These are phyloP conservation scores for Galagoides demidoff DNA, from an alignment of 2,797 vertebrate species.

Conservation along the genomic window DNA sequence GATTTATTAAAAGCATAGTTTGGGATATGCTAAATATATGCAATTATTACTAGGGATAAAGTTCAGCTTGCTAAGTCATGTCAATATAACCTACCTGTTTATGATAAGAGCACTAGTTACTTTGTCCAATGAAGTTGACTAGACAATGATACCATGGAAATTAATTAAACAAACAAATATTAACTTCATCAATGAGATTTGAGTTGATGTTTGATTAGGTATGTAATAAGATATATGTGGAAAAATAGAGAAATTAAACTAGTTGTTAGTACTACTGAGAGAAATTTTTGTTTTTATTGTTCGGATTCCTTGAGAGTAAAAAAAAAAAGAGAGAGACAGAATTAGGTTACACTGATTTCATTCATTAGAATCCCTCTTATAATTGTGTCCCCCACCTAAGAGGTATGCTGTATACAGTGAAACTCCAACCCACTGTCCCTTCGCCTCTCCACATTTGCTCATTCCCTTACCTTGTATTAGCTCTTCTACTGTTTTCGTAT, in stretches of 20 bases:
- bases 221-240: not conserved
- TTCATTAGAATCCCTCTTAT: too few species aligned
- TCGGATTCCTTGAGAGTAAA: too few species aligned
- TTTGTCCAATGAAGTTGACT: not conserved
- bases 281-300: too few species aligned
- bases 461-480: too few species aligned
- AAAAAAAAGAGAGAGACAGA: too few species aligned
- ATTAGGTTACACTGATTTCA: too few species aligned
- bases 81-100: not conserved
- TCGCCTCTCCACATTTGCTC: too few species aligned
- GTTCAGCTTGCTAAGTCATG: not conserved
- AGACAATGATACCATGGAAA: not conserved
- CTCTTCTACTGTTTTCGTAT: too few species aligned
- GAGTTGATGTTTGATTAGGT: not conserved
- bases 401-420: too few species aligned
- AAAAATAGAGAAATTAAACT: not conserved
- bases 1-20: constrained; percentile 8
- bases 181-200: not conserved
- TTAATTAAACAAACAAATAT: not conserved
- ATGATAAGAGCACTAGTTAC: not conserved
- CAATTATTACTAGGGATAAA: not conserved
- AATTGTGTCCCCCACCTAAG: too few species aligned
- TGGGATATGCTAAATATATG: not conserved
- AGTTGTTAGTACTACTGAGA: not conserved
- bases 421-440: too few species aligned